Percentiles rank a stretch among this genome's conserved stretches.
phyloP scores from a whole-genome alignment of 2,797 vertebrate genomes.

The Chromobotia macracanthus region DNA sequence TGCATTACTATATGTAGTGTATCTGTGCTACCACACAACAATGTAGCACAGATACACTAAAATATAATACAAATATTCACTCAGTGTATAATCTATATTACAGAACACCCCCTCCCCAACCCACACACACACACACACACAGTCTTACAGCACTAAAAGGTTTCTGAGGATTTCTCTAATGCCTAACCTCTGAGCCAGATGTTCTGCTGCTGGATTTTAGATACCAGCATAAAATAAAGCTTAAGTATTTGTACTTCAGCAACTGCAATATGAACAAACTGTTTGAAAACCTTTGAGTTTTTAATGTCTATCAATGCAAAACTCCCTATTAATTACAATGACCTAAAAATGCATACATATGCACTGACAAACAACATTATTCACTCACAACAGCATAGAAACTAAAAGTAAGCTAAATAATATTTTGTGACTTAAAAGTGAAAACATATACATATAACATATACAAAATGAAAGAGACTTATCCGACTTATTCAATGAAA shows the following conservation, averaged over 20 bases:
- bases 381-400: too few species aligned
- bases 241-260: constrained; percentile 27
- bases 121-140: too few species aligned
- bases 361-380: too few species aligned
- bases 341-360: too few species aligned
- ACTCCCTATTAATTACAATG: too few species aligned
- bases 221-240: constrained; percentile 27
- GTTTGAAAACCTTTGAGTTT: too few species aligned
- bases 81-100: not conserved
- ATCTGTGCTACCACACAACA: too few species aligned
- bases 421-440: not conserved
- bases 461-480: not conserved
- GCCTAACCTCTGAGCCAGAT: constrained; percentile 26
- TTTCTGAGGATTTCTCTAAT: constrained; percentile 46
- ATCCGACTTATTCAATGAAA: constrained; percentile 18
- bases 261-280: not conserved
- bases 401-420: too few species aligned
- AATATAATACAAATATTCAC: not conserved
- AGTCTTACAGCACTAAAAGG: constrained; percentile 2
- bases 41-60: too few species aligned
- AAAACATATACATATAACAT: not conserved
- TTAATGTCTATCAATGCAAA: too few species aligned
- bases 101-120: not conserved
- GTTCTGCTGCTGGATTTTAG: constrained; percentile 32
- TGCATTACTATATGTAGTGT: too few species aligned